Conservation (phyloP, 2,888 invertebrate species). For the Apantesis nais region DNA sequence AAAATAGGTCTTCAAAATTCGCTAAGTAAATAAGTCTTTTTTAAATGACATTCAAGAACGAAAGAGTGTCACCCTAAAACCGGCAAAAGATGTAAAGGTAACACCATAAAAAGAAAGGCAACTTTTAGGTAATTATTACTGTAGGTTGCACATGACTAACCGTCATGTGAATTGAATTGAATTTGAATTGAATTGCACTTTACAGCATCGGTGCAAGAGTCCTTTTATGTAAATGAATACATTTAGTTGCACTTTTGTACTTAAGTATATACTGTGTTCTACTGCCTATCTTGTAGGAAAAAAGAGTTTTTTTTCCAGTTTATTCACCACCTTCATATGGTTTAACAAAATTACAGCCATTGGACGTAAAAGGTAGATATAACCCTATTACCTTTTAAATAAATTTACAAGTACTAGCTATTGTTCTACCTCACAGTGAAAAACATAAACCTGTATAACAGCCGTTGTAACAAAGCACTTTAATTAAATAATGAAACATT, state of each 20-base stretch:
- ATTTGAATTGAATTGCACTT: no score
- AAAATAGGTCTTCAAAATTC: no score
- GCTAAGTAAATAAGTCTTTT: no score
- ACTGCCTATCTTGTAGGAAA: no score
- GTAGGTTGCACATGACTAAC: no score
- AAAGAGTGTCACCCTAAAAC: no score
- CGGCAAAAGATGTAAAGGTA: not conserved
- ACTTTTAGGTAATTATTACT: no score
- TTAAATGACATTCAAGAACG: no score
- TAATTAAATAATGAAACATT: constrained; percentile 27
- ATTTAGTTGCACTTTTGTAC: not conserved
- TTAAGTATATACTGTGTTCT: no score
- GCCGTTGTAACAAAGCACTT: not conserved
- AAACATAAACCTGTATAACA: not conserved
- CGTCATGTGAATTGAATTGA: no score
- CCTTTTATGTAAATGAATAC: not conserved
- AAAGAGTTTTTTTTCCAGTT: not conserved
- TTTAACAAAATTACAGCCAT: not conserved
- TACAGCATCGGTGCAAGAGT: no score
- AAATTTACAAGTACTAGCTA: not conserved
- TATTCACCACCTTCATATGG: not conserved
- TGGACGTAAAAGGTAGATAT: not conserved
- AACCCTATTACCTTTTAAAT: not conserved
- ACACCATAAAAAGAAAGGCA: not conserved
- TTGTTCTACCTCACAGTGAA: not conserved